Evolutionary conservation across 2,113 vertebrate species (phyloP).

Genomic region (Micromys minutus): DNA sequence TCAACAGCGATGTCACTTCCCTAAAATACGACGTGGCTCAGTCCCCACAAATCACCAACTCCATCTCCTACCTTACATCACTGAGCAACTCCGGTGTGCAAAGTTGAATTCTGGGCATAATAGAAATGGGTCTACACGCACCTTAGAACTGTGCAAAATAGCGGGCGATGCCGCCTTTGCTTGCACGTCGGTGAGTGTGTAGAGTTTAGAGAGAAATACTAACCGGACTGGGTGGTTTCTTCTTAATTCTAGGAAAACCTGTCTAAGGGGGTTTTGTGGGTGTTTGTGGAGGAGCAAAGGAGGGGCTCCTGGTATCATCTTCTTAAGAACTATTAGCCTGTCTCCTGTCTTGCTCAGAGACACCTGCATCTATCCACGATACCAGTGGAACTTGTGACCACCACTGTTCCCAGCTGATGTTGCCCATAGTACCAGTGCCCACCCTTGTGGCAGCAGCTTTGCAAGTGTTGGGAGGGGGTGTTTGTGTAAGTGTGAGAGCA

Average conservation of each 20-base stretch:
- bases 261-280: background rate
- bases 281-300: background rate
- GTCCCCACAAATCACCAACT: conserved; percentile 76
- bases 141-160: conserved; percentile 74
- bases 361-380: conserved; percentile 87
- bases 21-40: conserved; percentile 73
- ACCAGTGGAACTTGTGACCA: conserved; percentile 59
- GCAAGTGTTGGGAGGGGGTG: conserved; percentile 84
- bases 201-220: conserved; percentile 38
- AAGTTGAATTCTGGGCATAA: conserved; percentile 72
- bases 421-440: conserved; percentile 82
- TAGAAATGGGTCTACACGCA: conserved; percentile 52
- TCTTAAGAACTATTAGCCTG: conserved; percentile 80
- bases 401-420: conserved; percentile 81
- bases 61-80: conserved; percentile 55
- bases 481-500: conserved; percentile 86
- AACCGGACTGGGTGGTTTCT: conserved; percentile 59
- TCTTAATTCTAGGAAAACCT: conserved; percentile 68
- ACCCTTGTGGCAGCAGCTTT: conserved; percentile 81
- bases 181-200: conserved; percentile 58
- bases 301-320: conserved; percentile 70
- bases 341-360: conserved; percentile 81
- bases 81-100: conserved; percentile 65
- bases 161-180: conserved; percentile 62
- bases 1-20: conserved; percentile 53